phyloP scores from a whole-genome alignment of 1,140 invertebrate genomes.

The Cardiocondyla obscurior region DNA sequence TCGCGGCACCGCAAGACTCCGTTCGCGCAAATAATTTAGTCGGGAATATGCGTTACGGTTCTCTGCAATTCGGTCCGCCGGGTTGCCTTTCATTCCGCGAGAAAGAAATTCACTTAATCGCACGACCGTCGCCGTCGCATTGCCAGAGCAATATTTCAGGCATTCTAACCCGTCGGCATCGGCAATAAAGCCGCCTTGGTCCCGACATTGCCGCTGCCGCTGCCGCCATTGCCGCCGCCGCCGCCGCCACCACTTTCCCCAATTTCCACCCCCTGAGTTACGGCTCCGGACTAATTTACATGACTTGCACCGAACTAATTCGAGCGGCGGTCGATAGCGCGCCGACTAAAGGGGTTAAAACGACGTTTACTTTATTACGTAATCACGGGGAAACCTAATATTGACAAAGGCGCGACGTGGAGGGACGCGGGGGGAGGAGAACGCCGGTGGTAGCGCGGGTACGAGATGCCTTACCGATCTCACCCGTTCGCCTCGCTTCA shows the following conservation, averaged over 20 bases:
- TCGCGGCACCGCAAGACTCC: not conserved
- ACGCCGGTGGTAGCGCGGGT: not conserved
- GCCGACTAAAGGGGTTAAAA: conserved; percentile 64
- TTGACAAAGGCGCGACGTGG: conserved; percentile 53
- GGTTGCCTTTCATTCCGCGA: not conserved
- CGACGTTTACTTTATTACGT: conserved; percentile 72
- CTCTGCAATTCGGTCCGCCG: not conserved
- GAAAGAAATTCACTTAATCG: conserved; percentile 47
- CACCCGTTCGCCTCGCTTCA: conserved; percentile 34
- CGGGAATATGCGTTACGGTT: not conserved
- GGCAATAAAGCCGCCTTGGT: conserved; percentile 29
- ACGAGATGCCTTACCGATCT: not conserved
- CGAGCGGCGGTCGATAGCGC: conserved; percentile 64
- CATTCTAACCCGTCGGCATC: conserved; percentile 64
- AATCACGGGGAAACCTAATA: conserved; percentile 67
- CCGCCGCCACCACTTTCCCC: not conserved
- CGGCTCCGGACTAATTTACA: conserved; percentile 68
- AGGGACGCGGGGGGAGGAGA: not conserved
- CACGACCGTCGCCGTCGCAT: conserved; percentile 17
- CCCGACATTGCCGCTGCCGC: not conserved
- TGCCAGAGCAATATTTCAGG: conserved; percentile 61
- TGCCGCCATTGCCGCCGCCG: not conserved
- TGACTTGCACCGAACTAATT: conserved; percentile 70
- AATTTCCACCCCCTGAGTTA: conserved; percentile 60
- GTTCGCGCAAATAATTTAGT: not conserved